These are phyloP conservation scores for Gymnocheta viridis DNA, from an alignment of 2,888 invertebrate species.

Conservation along the genomic window DNA sequence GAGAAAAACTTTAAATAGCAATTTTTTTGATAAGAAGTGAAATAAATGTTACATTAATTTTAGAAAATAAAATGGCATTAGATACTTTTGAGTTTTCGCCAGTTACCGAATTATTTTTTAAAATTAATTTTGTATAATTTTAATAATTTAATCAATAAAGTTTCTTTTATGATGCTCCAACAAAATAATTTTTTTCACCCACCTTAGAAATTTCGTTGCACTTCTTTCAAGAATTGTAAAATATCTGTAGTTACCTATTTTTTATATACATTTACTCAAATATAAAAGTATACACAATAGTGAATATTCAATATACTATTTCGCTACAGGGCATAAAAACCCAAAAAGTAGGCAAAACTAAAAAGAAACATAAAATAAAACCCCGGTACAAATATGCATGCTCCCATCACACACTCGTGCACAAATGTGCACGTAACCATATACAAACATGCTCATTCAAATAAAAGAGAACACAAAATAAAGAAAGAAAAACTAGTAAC, in stretches of 20 bases:
- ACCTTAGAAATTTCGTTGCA: too few relatives aligned
- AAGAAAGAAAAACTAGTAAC: slow-evolving; percentile 52
- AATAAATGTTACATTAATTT: too few relatives aligned
- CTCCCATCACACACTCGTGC: neutral
- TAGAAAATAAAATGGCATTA: too few relatives aligned
- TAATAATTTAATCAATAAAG: too few relatives aligned
- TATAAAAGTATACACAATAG: slow-evolving; percentile 1
- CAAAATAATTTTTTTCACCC: too few relatives aligned
- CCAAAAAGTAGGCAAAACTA: slow-evolving; percentile 41
- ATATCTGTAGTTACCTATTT: neutral
- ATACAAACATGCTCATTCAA: slow-evolving; percentile 8
- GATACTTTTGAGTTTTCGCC: too few relatives aligned
- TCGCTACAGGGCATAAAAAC: slow-evolving; percentile 34
- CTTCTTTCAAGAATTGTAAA: too few relatives aligned
- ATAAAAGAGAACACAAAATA: slow-evolving; percentile 22
- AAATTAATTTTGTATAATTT: too few relatives aligned
- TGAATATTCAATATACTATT: slow-evolving; percentile 26
- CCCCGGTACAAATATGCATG: slow-evolving; percentile 8
- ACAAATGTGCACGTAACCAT: neutral
- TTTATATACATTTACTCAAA: neutral
- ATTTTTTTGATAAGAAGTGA: too few relatives aligned
- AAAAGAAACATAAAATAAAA: slow-evolving; percentile 17
- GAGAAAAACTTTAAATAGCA: too few relatives aligned
- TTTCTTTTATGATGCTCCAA: too few relatives aligned
- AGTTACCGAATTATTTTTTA: too few relatives aligned